Conservation (phyloP, 2,888 invertebrate species). For the Tipula helvola region DNA sequence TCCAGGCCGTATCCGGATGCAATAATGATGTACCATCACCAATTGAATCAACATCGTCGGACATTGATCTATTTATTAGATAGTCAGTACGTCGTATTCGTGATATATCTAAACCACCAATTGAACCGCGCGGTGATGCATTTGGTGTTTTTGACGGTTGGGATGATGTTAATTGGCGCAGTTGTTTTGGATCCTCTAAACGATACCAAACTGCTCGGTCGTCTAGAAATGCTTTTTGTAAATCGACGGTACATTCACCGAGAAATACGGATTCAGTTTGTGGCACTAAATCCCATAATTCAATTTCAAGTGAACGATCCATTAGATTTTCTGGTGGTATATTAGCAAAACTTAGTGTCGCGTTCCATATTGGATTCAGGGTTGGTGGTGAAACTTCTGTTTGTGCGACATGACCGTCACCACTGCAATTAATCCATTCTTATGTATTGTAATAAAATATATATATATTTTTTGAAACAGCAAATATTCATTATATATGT, state of each 20-base stretch:
- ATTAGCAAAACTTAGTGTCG: constrained; percentile 70
- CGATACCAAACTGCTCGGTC: constrained; percentile 87
- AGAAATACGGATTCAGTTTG: constrained; percentile 71
- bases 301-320: constrained; percentile 71
- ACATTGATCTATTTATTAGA: constrained; percentile 60
- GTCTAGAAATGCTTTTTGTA: constrained; percentile 66
- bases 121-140: constrained; percentile 67
- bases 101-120: constrained; percentile 46
- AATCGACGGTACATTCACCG: constrained; percentile 58
- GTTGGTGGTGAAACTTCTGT: constrained; percentile 78
- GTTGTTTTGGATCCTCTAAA: constrained; percentile 61
- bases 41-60: constrained; percentile 64
- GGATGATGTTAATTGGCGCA: constrained; percentile 38
- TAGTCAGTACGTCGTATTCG: constrained; percentile 57
- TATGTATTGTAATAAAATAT: background rate
- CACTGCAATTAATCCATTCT: constrained; percentile 36
- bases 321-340: constrained; percentile 67
- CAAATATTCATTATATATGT: background rate
- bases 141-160: constrained; percentile 53
- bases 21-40: constrained; percentile 62
- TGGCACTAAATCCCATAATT: constrained; percentile 77
- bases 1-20: constrained; percentile 79
- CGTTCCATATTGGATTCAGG: constrained; percentile 86
- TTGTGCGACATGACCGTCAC: constrained; percentile 61
- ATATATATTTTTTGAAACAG: background rate